Conservation (phyloP, 2,797 vertebrate species). For the Sorex maritimensis region DNA sequence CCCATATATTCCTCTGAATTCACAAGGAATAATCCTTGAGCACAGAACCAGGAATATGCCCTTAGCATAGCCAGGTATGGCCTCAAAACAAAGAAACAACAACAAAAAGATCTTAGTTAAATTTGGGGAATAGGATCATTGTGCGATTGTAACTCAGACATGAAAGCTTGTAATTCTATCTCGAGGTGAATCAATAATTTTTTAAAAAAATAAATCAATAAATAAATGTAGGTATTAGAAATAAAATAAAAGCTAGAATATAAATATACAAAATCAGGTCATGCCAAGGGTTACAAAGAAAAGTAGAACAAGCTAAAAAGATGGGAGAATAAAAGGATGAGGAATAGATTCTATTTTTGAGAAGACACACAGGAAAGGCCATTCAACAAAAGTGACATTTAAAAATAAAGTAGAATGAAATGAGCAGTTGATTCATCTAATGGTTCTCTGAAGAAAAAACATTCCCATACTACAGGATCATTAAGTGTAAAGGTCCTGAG, state of each 20-base stretch:
- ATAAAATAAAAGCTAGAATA: constrained; percentile 39
- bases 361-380: not conserved
- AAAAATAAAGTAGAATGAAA: constrained; percentile 62
- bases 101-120: not conserved
- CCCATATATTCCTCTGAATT: no score
- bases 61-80: no score
- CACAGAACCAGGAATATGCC: no score
- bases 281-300: not conserved
- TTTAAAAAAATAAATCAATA: no score
- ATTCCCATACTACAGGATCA: constrained; percentile 58
- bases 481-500: constrained; percentile 60
- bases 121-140: no score
- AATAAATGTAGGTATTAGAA: not conserved
- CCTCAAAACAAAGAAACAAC: no score
- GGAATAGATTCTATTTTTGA: constrained; percentile 27
- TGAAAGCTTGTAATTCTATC: no score
- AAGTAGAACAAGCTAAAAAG: constrained; percentile 39
- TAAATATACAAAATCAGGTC: constrained; percentile 9
- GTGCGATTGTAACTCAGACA: no score
- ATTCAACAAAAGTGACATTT: constrained; percentile 50
- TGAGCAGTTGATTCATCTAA: constrained; percentile 22
- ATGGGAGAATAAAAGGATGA: constrained; percentile 2
- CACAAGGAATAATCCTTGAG: no score
- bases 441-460: constrained; percentile 26
- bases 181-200: no score